Conservation (phyloP, 2,888 invertebrate species). For the Tribolium freemani region DNA sequence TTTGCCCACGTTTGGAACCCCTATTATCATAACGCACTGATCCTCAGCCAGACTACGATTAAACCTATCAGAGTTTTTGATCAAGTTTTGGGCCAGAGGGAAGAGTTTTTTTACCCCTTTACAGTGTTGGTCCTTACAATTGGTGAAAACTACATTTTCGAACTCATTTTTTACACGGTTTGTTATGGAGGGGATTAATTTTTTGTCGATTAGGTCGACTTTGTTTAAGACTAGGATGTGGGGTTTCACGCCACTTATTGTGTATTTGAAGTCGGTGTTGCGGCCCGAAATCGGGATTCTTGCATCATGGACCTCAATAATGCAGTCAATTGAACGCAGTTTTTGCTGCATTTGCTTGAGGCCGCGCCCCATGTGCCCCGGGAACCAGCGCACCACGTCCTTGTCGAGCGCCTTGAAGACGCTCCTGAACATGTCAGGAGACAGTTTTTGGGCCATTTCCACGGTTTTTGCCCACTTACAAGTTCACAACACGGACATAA, state of each 20-base stretch:
- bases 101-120: slow-evolving; percentile 75
- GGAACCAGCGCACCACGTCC: slow-evolving; percentile 87
- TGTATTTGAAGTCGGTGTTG: slow-evolving; percentile 83
- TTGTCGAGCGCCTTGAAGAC: slow-evolving; percentile 75
- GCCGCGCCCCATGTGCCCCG: slow-evolving; percentile 93
- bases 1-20: slow-evolving; percentile 96
- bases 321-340: slow-evolving; percentile 86
- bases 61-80: slow-evolving; percentile 80
- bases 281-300: slow-evolving; percentile 92
- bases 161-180: slow-evolving; percentile 74
- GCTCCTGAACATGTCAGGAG: slow-evolving; percentile 71
- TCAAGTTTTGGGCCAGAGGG: slow-evolving; percentile 79
- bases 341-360: slow-evolving; percentile 90
- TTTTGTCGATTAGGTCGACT: slow-evolving; percentile 79
- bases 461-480: background rate
- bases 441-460: slow-evolving; percentile 61
- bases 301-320: slow-evolving; percentile 96
- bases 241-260: slow-evolving; percentile 84
- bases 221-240: slow-evolving; percentile 93
- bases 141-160: slow-evolving; percentile 82
- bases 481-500: background rate
- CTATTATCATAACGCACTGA: slow-evolving; percentile 88
- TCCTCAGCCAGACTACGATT: slow-evolving; percentile 80
- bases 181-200: slow-evolving; percentile 70
- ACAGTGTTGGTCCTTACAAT: slow-evolving; percentile 82